Evolutionary conservation across 2,888 invertebrate genomes (phyloP), one percentile per base, ranked within the genome.

Genomic region (Thecophora atra): DNA sequence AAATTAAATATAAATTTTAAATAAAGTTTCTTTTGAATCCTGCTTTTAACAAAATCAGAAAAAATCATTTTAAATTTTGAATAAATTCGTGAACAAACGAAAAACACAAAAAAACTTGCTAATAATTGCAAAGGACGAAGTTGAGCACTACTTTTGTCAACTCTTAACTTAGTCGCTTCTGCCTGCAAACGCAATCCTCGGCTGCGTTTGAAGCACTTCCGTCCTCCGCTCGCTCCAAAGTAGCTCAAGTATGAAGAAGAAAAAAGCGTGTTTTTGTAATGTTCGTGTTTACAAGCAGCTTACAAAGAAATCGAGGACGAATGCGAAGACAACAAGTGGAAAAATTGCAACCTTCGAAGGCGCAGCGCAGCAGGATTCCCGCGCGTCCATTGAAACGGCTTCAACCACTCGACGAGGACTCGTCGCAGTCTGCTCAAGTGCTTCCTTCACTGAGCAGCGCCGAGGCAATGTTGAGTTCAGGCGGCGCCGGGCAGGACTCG

Each of bases 351-450:
- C n/a, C n/a, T n/a, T n/a, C 5, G n/a, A 54, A 15, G 11, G 37
- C 37, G 37, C 37, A 4, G 13, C 56, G 56, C 37, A 62, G 17
- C 64, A 26, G 26, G 17, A 26, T 21, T 19, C 30, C n/a, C 62
- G 28, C 51, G 70, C 63, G 37, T 51, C 70, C 60, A 69, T 47
- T 26, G 37, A 52, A 63, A 70, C 62, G 44, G 56, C 68, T 63
- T 70, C 42, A 67, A 67, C 67, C 62, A 70, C 52, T 65, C 44
- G 70, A 19, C 56, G 65, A 71, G 65, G 56, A 71, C 56, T 62
- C 42, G 65, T 62, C 72, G 73, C 65, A 66, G 75, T 74, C 77
- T 77, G 76, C 76, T 78, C 72, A 74, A 76, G 77, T 77, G 67
- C 74, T 76, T 77, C 76, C 76, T 76, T 71, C 75, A 75, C 70